Conservation (phyloP, 1,140 invertebrate species). For the Drosophila triauraria region DNA sequence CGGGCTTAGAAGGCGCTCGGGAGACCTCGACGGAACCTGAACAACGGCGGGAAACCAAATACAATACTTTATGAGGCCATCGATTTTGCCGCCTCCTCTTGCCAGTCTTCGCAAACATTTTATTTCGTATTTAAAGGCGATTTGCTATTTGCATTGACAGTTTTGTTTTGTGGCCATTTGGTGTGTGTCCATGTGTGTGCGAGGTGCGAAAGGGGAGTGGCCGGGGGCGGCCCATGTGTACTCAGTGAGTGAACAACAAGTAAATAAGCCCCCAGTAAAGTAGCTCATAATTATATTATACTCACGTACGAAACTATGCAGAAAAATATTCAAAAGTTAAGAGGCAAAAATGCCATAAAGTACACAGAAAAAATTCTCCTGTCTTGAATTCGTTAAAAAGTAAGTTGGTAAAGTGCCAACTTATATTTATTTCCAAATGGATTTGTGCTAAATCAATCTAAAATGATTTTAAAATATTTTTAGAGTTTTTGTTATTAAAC, state of each 20-base stretch:
- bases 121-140: constrained; percentile 74
- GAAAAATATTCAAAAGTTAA: constrained; percentile 62
- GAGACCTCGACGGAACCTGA: constrained; percentile 42
- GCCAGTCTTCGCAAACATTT: constrained; percentile 57
- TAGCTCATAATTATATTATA: constrained; percentile 83
- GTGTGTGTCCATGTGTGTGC: constrained; percentile 52
- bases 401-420: too few relatives aligned
- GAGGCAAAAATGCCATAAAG: constrained; percentile 39
- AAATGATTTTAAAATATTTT: too few relatives aligned
- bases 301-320: constrained; percentile 78
- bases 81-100: constrained; percentile 63
- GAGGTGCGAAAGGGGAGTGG: constrained; percentile 47
- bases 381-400: background rate
- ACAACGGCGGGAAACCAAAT: constrained; percentile 17
- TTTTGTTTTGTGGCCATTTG: constrained; percentile 49
- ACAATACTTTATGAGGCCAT: constrained; percentile 75
- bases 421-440: too few relatives aligned
- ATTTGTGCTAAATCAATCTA: too few relatives aligned
- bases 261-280: constrained; percentile 70
- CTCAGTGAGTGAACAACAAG: constrained; percentile 47
- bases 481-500: too few relatives aligned
- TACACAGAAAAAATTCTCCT: background rate
- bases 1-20: constrained; percentile 62
- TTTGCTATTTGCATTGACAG: constrained; percentile 63
- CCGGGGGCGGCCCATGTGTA: constrained; percentile 31